These are phyloP conservation scores for Pantherophis vulpinus DNA, from an alignment of 2,797 vertebrate genomes.

Conservation along the genomic window DNA sequence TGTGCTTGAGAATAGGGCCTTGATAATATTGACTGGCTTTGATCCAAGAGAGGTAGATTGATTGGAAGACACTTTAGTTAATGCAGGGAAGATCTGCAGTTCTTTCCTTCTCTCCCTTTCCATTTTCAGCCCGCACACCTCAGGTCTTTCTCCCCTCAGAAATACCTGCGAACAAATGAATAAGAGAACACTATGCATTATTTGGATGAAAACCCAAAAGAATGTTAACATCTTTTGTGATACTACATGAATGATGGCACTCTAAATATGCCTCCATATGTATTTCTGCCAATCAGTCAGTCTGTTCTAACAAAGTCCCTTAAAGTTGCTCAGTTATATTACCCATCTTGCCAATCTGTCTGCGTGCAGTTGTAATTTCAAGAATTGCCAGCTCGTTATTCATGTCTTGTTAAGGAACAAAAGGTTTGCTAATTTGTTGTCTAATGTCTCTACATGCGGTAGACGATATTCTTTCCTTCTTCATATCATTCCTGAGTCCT, in stretches of 20 bases:
- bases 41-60: neutral
- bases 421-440: neutral
- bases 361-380: neutral
- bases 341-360: no score
- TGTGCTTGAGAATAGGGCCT: neutral
- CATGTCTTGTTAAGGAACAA: neutral
- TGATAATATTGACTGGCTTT: neutral
- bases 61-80: neutral
- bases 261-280: neutral
- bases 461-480: rapidly evolving
- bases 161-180: no score
- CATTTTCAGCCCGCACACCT: neutral
- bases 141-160: neutral
- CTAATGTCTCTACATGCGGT: neutral
- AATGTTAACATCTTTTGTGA: neutral
- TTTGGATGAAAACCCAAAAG: neutral
- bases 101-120: neutral
- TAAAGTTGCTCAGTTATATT: neutral
- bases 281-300: neutral
- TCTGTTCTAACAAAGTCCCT: neutral
- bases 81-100: neutral
- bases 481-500: neutral
- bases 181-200: neutral
- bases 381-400: neutral
- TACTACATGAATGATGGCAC: neutral